A percentile compares a stretch with the other conserved stretches of the same genome.
Conservation (phyloP, 2,888 invertebrate genomes). For the Melanostoma scalare region DNA sequence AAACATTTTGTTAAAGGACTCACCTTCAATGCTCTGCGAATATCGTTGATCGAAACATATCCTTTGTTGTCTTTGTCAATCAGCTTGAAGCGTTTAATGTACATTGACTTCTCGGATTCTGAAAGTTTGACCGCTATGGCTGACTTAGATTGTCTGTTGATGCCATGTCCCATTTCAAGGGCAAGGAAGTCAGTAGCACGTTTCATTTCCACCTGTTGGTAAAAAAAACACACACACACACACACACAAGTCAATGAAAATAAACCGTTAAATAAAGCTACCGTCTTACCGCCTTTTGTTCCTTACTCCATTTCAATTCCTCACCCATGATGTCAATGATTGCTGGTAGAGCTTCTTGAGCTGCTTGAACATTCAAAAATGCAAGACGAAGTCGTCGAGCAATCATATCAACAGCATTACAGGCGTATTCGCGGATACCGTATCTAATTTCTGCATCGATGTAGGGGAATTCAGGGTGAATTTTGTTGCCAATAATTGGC, state of each 20-base stretch:
- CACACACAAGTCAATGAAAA: too few relatives aligned
- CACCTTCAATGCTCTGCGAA: constrained; percentile 97
- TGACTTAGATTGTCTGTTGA: constrained; percentile 93
- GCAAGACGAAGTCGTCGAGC: constrained; percentile 96
- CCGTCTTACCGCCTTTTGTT: constrained; percentile 85
- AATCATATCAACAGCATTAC: constrained; percentile 97
- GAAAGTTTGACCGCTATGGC: constrained; percentile 95
- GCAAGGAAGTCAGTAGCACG: constrained; percentile 92
- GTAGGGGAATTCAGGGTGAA: constrained; percentile 99
- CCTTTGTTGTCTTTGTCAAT: constrained; percentile 98
- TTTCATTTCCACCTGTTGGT: constrained; percentile 88
- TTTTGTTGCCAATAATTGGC: constrained; percentile 98
- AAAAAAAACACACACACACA: neutral
- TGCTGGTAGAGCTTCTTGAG: constrained; percentile 95
- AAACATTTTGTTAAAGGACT: constrained; percentile 60
- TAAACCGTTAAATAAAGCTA: neutral
- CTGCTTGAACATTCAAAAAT: constrained; percentile 98
- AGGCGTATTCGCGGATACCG: constrained; percentile 97
- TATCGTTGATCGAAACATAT: constrained; percentile 98
- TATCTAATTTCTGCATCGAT: constrained; percentile 98
- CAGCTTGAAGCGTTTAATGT: constrained; percentile 96
- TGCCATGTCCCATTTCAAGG: constrained; percentile 97
- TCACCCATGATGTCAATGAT: constrained; percentile 98
- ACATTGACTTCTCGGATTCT: constrained; percentile 96
- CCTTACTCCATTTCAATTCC: constrained; percentile 94